phyloP scores from a whole-genome alignment of 2,888 invertebrate genomes.

The Drosophila bunnanda region DNA sequence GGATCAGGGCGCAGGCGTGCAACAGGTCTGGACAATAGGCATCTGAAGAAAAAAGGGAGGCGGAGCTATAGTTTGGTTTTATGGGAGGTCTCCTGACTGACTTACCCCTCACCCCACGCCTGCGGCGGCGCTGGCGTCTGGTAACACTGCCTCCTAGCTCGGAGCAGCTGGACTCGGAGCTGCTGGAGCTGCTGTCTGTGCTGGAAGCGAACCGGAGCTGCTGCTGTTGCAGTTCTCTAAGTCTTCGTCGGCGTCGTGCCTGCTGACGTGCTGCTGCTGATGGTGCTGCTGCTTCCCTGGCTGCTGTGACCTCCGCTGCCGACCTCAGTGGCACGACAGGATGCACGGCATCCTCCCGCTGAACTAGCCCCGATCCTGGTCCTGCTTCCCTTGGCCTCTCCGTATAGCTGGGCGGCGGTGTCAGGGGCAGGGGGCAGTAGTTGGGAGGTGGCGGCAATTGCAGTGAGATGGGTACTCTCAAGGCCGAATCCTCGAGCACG shows the following conservation, averaged over 20 bases:
- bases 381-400: constrained; percentile 47
- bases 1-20: constrained; percentile 83
- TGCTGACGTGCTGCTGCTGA: constrained; percentile 63
- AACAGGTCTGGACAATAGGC: constrained; percentile 83
- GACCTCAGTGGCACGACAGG: constrained; percentile 2
- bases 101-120: constrained; percentile 71
- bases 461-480: constrained; percentile 47
- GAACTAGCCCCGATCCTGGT: constrained; percentile 21
- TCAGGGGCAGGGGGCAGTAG: constrained; percentile 71
- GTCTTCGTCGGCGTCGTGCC: constrained; percentile 63
- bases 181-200: constrained; percentile 67
- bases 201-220: constrained; percentile 64
- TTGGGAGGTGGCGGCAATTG: constrained; percentile 73
- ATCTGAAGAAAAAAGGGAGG: constrained; percentile 61
- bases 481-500: constrained; percentile 47
- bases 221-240: constrained; percentile 67
- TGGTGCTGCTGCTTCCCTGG: constrained; percentile 50
- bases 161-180: constrained; percentile 53
- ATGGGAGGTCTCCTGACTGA: not conserved
- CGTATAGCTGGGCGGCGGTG: constrained; percentile 83
- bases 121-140: constrained; percentile 64
- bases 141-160: constrained; percentile 39
- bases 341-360: constrained; percentile 41
- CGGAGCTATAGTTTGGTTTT: not conserved
- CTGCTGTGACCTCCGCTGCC: constrained; percentile 19